Evolutionary conservation across 1,140 invertebrate genomes (phyloP), one percentile per base, ranked within the genome.

Genomic region (Aphaenogaster floridana): DNA sequence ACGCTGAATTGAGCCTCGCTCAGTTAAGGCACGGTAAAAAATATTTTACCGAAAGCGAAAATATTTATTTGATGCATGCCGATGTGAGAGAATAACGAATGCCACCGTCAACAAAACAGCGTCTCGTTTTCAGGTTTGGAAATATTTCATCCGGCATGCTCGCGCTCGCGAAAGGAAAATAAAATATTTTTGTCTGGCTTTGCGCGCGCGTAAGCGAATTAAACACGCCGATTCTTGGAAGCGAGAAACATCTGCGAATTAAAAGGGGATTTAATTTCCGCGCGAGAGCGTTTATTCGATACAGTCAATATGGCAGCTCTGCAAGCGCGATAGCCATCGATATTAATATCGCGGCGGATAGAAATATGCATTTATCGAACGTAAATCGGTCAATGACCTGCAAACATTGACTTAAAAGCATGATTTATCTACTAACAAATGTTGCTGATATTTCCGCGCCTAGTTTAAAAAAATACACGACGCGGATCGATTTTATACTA

Each of bases 201-300:
- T 59, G 39, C 50, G 28, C n/a, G 17, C 6, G 52, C 36, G 42
- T 74, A 61, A 84, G 42, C 69, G 57, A 71, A 81, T 71, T 71
- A 81, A 81, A 72, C 42, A 54, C 52, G 28, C 54, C 54, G 80
- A 83, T 83, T 72, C 80, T 83, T 83, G 80, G 52, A 48, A 61
- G 68, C 80, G 80, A 83, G 80, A 74, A 74, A 83, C 80, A 74
- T 83, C 80, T 83, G 68, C 68, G 42, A 83, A 59, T 83, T 74
- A 83, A 84, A 84, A 50, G 45, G 57, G 88, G 68, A 89, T 89
- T 79, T 83, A 89, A 87, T 90, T 89, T 86, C 88, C 72, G 42
- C 42, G 9, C 66, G 66, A 83, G 34, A 71, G 66, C 54, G 78
- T 83, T 86, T 68, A 86, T 71, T 86, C 42, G 77, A 86, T 72